Evolutionary conservation across 2,797 vertebrate genomes (phyloP).

Genomic region (Chloroceryle amazona): DNA sequence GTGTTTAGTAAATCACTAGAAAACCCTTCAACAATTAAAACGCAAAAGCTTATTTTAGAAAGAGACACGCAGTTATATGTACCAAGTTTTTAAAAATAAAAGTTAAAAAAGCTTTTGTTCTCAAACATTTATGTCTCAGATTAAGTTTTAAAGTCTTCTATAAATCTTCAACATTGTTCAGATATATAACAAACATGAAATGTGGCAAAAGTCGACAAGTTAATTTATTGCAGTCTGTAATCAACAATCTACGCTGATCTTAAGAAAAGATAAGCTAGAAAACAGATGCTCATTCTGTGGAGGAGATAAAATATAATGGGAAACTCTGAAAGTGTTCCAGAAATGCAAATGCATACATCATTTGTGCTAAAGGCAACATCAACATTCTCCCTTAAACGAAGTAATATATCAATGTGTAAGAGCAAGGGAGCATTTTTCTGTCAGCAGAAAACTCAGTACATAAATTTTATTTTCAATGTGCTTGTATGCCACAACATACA

Average conservation of each 20-base stretch:
- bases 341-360: slow-evolving; percentile 59
- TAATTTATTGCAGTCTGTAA: slow-evolving; percentile 57
- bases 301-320: slow-evolving; percentile 61
- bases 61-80: not conserved
- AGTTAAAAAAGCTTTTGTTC: not conserved
- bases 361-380: slow-evolving; percentile 60
- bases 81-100: not conserved
- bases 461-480: not conserved
- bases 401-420: slow-evolving; percentile 62
- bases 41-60: not conserved
- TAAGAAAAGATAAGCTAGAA: slow-evolving; percentile 47
- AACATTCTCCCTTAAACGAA: not conserved
- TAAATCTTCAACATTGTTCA: slow-evolving; percentile 44
- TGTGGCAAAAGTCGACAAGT: slow-evolving; percentile 43
- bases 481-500: not conserved
- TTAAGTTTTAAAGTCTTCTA: slow-evolving; percentile 36
- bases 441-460: slow-evolving; percentile 17
- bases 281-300: slow-evolving; percentile 10
- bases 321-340: slow-evolving; percentile 54
- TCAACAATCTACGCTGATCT: slow-evolving; percentile 37
- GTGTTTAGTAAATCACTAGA: slow-evolving; percentile 17
- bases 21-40: not conserved
- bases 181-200: slow-evolving; percentile 9
- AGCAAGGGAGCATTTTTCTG: slow-evolving; percentile 53
- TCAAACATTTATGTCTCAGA: not conserved